Evolutionary conservation across 2,113 vertebrate genomes (phyloP), one percentile per base, ranked within the genome.

Genomic region (Panthera uncia): DNA sequence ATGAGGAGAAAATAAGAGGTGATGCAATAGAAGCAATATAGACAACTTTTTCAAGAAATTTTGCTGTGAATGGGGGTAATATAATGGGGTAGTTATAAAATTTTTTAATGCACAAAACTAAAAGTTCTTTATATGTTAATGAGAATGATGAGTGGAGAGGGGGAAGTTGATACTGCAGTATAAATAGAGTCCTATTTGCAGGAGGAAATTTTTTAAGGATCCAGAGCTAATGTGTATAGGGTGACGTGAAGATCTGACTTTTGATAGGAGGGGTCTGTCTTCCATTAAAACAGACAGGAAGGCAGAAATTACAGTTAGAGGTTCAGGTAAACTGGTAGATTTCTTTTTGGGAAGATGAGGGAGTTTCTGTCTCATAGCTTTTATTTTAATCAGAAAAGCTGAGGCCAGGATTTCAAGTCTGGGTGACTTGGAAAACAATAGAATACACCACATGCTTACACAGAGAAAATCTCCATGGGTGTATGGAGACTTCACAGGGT

Each of bases 331-430:
- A 63, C 29, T 33, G 41, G 11, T 66, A 45, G 33, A 52, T 66
- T 81, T 33, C 81, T 52, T 81, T 18, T 65, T 81, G 66, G 14
- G 50, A 66, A 69, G n/a, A 63, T 95, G 71, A 81, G 29, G 33
- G 76, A 23, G 29, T 61, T 96, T 89, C 55, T 89, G 23, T 85
- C 25, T 55, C n/a, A n/a, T 69, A 89, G 45, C 25, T 83, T 91
- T 65, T 80, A 29, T 61, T 90, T 83, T 87, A 78, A 90, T 55
- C 21, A 95, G 57, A 89, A 95, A 95, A 63, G 9, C 23, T 73
- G 52, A 95, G 91, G 25, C 73, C 73, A 82, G 81, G 38, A 84
- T 81, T 87, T 95, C 50, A 91, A 94, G 36, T 84, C 23, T 76
- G 16, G 5, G 8, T 50, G 55, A 41, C 25, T 83, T 14, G 55